These are phyloP conservation scores for Megalurothrips usitatus DNA, from an alignment of 2,888 invertebrate genomes.

Conservation along the genomic window DNA sequence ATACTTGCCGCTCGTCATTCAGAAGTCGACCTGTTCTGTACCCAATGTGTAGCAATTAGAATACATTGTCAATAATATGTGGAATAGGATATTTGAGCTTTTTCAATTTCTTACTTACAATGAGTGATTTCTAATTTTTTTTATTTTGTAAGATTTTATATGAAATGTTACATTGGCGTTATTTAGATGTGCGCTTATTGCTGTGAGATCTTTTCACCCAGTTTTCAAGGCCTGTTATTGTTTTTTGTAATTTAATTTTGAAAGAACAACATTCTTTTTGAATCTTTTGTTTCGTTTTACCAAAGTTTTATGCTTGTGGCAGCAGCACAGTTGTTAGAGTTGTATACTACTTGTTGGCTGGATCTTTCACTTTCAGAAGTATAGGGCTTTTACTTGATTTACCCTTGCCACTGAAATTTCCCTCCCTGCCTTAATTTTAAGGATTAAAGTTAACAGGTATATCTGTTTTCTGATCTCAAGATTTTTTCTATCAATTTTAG, in stretches of 20 bases:
- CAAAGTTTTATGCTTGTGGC: neutral
- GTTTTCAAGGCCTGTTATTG: neutral
- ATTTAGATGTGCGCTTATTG: neutral
- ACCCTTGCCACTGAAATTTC: too few species aligned
- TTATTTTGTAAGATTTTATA: neutral
- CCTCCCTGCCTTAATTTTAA: too few species aligned
- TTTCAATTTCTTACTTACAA: neutral
- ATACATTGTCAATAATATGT: neutral
- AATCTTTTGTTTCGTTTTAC: neutral
- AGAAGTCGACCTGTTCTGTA: neutral
- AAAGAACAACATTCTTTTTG: neutral
- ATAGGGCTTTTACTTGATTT: too few species aligned
- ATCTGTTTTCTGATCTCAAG: too few species aligned
- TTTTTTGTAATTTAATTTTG: neutral
- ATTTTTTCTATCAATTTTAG: too few species aligned
- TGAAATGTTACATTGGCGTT: neutral
- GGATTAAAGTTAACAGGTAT: too few species aligned
- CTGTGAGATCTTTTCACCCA: neutral
- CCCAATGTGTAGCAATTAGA: neutral
- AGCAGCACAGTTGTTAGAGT: neutral
- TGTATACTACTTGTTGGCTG: neutral
- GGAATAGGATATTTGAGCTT: neutral
- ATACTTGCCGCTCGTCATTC: neutral
- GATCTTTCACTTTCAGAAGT: neutral
- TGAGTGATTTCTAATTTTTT: neutral